Conservation (phyloP, 2,888 invertebrate genomes). For the Agrilus cyanescens region DNA sequence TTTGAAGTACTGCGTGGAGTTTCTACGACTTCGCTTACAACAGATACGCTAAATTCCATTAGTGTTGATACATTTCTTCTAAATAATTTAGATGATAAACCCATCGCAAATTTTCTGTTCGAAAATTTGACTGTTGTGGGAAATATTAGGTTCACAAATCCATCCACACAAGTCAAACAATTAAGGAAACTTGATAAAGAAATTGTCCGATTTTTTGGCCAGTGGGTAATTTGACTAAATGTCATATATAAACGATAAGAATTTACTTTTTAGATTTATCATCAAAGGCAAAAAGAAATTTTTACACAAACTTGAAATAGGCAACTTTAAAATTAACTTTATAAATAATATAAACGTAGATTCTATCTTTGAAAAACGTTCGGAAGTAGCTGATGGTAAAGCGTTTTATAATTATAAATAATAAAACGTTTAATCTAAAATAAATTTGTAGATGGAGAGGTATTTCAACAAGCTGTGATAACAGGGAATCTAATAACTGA, state of each 20-base stretch:
- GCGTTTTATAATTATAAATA: constrained; percentile 1
- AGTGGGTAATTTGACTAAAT: constrained; percentile 12
- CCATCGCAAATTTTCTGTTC: constrained; percentile 23
- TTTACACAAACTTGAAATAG: constrained; percentile 17
- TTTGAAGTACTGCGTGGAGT: constrained; percentile 23
- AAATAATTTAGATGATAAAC: constrained; percentile 19
- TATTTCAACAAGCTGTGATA: constrained; percentile 19
- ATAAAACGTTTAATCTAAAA: neutral
- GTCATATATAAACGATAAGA: neutral
- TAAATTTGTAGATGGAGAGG: constrained; percentile 15
- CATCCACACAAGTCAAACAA: no score
- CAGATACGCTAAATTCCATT: constrained; percentile 24
- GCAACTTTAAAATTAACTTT: constrained; percentile 13
- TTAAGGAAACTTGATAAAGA: constrained; percentile 18
- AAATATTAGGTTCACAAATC: constrained; percentile 19
- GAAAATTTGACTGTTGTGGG: constrained; percentile 26
- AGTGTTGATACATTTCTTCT: constrained; percentile 23
- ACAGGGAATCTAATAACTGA: constrained; percentile 17
- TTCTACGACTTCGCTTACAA: constrained; percentile 23
- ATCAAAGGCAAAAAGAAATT: constrained; percentile 24
- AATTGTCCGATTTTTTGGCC: constrained; percentile 25
- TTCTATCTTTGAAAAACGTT: constrained; percentile 4
- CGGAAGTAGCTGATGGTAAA: constrained; percentile 4
- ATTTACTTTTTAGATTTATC: constrained; percentile 16
- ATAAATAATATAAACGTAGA: constrained; percentile 8